phyloP scores from a whole-genome alignment of 2,797 vertebrate genomes.

The Pseudochirops corinnae region DNA sequence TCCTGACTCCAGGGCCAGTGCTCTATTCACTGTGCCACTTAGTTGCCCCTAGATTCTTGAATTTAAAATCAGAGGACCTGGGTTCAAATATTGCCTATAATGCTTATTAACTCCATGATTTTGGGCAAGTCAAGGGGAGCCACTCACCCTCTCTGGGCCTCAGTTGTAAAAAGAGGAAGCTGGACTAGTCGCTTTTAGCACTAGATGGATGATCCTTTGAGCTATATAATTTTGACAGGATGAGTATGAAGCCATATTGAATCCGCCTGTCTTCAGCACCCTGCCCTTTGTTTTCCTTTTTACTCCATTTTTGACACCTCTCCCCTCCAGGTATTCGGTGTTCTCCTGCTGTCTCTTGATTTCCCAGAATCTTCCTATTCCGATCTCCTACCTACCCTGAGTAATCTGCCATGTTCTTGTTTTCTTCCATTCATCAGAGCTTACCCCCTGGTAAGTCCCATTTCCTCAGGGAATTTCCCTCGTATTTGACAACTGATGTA shows the following conservation, averaged over 20 bases:
- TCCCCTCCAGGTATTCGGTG: neutral
- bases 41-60: neutral
- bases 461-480: neutral
- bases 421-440: neutral
- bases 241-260: neutral
- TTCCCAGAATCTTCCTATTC: neutral
- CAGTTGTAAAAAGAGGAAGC: neutral
- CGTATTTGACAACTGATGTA: neutral
- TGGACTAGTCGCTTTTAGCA: neutral
- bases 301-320: neutral
- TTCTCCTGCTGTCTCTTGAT: neutral
- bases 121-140: neutral
- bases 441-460: neutral
- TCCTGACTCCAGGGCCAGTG: no score
- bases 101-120: neutral
- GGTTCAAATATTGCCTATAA: neutral
- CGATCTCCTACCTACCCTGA: neutral
- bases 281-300: neutral
- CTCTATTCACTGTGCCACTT: no score
- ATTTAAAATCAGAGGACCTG: neutral
- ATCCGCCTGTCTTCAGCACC: neutral
- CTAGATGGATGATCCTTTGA: neutral
- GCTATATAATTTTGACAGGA: neutral
- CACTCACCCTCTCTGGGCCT: neutral
- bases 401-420: neutral